Percentiles rank a stretch among this genome's conserved stretches.
Conservation (phyloP, 2,888 invertebrate genomes). For the Strigamia crassipes region DNA sequence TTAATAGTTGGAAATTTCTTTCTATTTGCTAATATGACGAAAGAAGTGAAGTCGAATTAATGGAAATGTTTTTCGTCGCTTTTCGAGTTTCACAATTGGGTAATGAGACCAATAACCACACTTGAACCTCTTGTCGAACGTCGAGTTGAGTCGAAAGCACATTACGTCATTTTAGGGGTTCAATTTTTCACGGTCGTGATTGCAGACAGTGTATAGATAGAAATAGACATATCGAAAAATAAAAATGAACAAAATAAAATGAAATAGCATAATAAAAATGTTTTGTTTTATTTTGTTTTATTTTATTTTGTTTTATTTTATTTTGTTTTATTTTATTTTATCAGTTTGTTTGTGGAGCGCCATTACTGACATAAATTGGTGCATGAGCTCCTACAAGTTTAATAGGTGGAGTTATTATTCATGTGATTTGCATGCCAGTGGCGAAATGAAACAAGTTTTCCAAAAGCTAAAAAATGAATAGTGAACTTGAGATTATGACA, state of each 20-base stretch:
- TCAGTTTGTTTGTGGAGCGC: neutral
- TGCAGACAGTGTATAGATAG: neutral
- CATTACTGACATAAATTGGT: constrained; percentile 21
- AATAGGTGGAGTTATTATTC: constrained; percentile 17
- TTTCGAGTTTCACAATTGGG: constrained; percentile 12
- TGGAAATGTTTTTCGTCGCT: constrained; percentile 17
- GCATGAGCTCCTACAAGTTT: constrained; percentile 1
- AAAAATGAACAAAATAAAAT: neutral
- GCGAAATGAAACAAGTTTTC: neutral
- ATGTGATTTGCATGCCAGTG: neutral
- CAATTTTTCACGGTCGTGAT: constrained; percentile 22
- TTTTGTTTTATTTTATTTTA: too few species aligned
- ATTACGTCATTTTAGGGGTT: neutral
- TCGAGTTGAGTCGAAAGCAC: neutral
- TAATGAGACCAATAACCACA: constrained; percentile 28
- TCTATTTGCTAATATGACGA: neutral
- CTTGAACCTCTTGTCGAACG: neutral
- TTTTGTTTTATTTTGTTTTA: too few species aligned
- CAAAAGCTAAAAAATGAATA: neutral
- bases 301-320: too few species aligned
- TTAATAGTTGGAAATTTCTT: too few species aligned
- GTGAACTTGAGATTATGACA: neutral
- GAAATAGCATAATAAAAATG: neutral
- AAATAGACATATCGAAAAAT: neutral
- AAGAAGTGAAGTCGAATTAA: neutral